phyloP scores from a whole-genome alignment of 2,797 vertebrate genomes.

The Lutjanus campechanus region DNA sequence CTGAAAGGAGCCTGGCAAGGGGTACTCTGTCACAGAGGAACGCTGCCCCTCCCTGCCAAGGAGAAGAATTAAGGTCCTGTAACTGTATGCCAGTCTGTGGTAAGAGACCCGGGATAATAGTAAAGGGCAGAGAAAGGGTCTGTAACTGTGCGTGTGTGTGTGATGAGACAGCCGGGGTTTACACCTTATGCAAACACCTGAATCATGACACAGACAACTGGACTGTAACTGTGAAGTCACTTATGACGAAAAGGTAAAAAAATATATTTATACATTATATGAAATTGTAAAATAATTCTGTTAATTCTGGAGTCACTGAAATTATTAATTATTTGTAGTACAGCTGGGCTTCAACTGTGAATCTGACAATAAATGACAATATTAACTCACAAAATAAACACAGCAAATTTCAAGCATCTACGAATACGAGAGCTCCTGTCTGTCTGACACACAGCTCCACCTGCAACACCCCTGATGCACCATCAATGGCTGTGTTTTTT shows the following conservation, averaged over 20 bases:
- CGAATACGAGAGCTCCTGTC: neutral
- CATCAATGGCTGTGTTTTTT: neutral
- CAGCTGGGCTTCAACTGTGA: neutral
- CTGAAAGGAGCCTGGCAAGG: constrained; percentile 84
- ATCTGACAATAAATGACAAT: constrained; percentile 4
- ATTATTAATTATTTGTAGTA: neutral
- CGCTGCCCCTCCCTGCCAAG: constrained; percentile 78
- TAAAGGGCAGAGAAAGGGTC: constrained; percentile 27
- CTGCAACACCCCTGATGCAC: neutral
- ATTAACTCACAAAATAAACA: neutral
- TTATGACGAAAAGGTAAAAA: neutral
- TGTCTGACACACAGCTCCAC: neutral
- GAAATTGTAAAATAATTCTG: neutral
- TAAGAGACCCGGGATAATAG: constrained; percentile 19
- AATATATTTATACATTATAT: neutral
- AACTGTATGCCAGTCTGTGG: constrained; percentile 69
- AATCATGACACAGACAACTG: neutral
- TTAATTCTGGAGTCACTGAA: neutral
- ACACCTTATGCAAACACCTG: constrained; percentile 48
- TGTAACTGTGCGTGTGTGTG: constrained; percentile 1
- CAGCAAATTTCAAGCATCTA: neutral
- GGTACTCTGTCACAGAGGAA: constrained; percentile 74
- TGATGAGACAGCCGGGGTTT: constrained; percentile 7
- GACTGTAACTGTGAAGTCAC: neutral
- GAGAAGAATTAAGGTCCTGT: constrained; percentile 74